Evolutionary conservation across 1,140 invertebrate species (phyloP), one percentile per base, ranked within the genome.

Genomic region (Pachypeltis micranthus): DNA sequence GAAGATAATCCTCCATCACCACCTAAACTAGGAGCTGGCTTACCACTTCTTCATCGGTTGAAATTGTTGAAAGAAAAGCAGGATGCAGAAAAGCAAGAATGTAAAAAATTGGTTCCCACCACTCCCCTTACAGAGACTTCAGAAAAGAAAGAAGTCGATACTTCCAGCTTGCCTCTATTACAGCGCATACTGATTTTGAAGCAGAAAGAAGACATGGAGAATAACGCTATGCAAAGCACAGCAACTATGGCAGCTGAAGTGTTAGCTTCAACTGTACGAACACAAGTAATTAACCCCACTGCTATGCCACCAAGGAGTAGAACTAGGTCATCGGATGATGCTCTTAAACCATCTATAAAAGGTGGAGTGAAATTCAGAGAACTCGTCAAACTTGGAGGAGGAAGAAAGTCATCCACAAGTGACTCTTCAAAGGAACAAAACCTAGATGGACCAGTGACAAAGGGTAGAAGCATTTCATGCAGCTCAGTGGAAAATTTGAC

Each of bases 11-110:
- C 79, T 71, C 68, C 79, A 68, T 65, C 65, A 72, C 75, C 81
- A 74, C 65, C 75, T 70, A 73, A 84, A 73, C 78, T 78, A 72
- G 72, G 78, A 61, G 68, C 68, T 1, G 90, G 90, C 0, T 74
- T 93, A n/a, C 90, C 90, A 0, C 73, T 93, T 2, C 74, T 93
- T 0, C 66, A 70, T n/a, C 65, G 70, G 57, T 73, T 93, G 4
- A 84, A 88, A 68, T 73, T 92, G 7, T 76, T 93, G 0, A 91
- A 90, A 70, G 89, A 91, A 70, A 90, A 90, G 72, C 87, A 91
- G 73, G 88, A 90, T 54, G 76, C 80, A 7, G 80, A 81, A 75
- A 73, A 74, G 10, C 57, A 55, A 31, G 71, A 73, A 72, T 67
- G 76, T 77, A 67, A 71, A 74, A 68, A 73, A 68, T 67, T 70